These are phyloP conservation scores for Scylla paramamosain DNA, from an alignment of 1,140 invertebrate species.

Conservation along the genomic window DNA sequence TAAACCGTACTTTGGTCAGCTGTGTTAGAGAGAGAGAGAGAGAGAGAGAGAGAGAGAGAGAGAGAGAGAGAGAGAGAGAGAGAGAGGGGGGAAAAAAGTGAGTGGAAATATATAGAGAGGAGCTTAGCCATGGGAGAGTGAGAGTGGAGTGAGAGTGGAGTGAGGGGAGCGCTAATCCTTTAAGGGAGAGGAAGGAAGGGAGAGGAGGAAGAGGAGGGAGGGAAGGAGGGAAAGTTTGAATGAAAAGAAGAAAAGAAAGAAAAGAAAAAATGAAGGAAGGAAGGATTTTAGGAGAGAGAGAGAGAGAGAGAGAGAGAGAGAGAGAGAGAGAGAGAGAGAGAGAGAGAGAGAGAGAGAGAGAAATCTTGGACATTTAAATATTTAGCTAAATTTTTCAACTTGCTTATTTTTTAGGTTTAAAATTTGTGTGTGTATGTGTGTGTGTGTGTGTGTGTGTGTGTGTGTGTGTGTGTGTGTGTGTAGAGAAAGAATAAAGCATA, in stretches of 20 bases:
- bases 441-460: background rate
- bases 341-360: background rate
- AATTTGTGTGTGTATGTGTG: background rate
- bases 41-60: background rate
- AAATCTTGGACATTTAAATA: background rate
- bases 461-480: constrained; percentile 17
- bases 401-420: too few species aligned
- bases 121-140: too few species aligned
- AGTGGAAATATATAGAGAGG: background rate
- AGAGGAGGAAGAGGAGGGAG: background rate
- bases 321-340: background rate
- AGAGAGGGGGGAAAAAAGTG: background rate
- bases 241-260: background rate
- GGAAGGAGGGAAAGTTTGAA: background rate
- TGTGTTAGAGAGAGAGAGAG: background rate
- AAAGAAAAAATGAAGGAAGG: background rate
- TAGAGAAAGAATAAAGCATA: too few species aligned
- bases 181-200: background rate
- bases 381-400: too few species aligned
- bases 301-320: background rate
- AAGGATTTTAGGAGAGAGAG: too few species aligned
- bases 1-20: background rate
- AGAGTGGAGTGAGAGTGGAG: too few species aligned
- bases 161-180: background rate
- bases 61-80: background rate